Conservation (phyloP, 1,140 invertebrate species). For the Tetraneura akinire region DNA sequence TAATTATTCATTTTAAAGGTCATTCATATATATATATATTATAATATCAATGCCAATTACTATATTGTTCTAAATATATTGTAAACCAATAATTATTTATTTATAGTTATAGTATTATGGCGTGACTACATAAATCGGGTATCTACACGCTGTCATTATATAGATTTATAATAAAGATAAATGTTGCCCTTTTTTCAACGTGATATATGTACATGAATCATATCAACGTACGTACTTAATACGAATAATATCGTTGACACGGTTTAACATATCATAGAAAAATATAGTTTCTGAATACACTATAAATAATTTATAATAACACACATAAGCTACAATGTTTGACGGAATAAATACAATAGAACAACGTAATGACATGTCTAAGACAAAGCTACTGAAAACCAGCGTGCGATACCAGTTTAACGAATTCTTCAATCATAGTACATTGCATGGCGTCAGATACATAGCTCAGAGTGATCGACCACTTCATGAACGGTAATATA, state of each 20-base stretch:
- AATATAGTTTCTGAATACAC: no score
- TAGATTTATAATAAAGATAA: slow-evolving; percentile 30
- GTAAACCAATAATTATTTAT: no score
- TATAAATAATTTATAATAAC: no score
- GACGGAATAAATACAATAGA: background rate
- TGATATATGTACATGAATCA: background rate
- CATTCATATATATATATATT: no score
- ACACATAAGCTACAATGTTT: slow-evolving; percentile 12
- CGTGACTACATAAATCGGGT: no score
- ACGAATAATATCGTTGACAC: background rate
- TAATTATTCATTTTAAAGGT: no score
- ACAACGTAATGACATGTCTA: background rate
- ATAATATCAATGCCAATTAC: no score
- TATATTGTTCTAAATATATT: no score
- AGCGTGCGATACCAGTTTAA: slow-evolving; percentile 68
- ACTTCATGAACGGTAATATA: slow-evolving; percentile 66
- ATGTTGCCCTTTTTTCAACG: background rate
- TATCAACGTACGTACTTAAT: no score
- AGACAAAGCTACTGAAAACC: slow-evolving; percentile 57
- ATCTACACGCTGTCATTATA: no score
- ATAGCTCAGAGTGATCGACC: slow-evolving; percentile 70
- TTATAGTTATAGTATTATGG: no score
- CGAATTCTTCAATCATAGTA: slow-evolving; percentile 71
- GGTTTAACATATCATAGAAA: background rate
- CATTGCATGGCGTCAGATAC: slow-evolving; percentile 71